These are phyloP conservation scores for Ceratotherium simum DNA, from an alignment of 2,113 vertebrate genomes.

Conservation along the genomic window DNA sequence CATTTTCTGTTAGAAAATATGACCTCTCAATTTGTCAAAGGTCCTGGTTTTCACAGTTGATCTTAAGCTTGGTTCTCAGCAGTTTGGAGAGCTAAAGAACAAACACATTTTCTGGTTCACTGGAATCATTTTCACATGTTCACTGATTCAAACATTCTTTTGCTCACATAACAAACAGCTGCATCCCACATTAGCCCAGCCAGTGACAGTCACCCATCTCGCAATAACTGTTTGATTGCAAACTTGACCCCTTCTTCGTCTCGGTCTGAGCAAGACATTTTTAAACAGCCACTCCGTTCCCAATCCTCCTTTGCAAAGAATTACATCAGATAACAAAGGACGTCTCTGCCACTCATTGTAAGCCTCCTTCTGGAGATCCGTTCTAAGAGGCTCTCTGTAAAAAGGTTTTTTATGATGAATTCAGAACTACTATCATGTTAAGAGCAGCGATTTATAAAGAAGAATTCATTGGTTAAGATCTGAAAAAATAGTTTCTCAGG, in stretches of 20 bases:
- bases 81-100: conserved; percentile 90
- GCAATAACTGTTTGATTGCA: conserved; percentile 91
- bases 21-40: conserved; percentile 89
- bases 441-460: conserved; percentile 94
- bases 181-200: conserved; percentile 90
- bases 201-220: conserved; percentile 90
- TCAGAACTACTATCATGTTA: conserved; percentile 94
- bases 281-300: conserved; percentile 88
- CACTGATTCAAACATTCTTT: conserved; percentile 92
- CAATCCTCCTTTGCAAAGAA: conserved; percentile 90
- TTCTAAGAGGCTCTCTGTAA: conserved; percentile 91
- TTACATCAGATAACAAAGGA: conserved; percentile 93
- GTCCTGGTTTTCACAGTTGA: conserved; percentile 87
- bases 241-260: conserved; percentile 90
- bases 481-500: conserved; percentile 94
- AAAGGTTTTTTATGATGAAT: conserved; percentile 93
- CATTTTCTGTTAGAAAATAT: conserved; percentile 86
- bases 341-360: conserved; percentile 91
- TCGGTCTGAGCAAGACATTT: conserved; percentile 89
- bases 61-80: conserved; percentile 89
- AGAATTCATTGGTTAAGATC: conserved; percentile 92
- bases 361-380: conserved; percentile 90
- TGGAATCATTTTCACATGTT: conserved; percentile 91
- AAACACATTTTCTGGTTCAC: conserved; percentile 92
- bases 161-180: conserved; percentile 91